Conservation (phyloP, 2,888 invertebrate species). For the Dolichomitus sp. region DNA sequence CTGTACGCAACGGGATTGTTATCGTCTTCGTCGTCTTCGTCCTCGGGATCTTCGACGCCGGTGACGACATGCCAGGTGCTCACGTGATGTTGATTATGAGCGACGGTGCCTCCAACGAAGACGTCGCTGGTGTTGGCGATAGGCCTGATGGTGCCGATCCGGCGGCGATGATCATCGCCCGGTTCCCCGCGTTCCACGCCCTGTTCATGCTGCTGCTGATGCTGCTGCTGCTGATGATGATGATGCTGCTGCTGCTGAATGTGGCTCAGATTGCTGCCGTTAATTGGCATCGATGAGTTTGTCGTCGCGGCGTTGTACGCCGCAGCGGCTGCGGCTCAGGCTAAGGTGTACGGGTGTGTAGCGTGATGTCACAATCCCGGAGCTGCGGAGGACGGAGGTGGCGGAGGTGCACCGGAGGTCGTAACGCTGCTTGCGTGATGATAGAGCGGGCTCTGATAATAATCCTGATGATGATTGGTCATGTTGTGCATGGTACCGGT, state of each 20-base stretch:
- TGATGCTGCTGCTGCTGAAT: slow-evolving; percentile 4
- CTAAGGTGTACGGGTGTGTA: slow-evolving; percentile 90
- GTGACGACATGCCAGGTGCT: slow-evolving; percentile 72
- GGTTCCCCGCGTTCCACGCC: slow-evolving; percentile 41
- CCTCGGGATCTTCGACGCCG: slow-evolving; percentile 69
- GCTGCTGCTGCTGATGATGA: slow-evolving; percentile 21
- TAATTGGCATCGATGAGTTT: slow-evolving; percentile 25
- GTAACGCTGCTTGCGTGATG: slow-evolving; percentile 84
- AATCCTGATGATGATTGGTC: slow-evolving; percentile 86
- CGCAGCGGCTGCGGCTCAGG: slow-evolving; percentile 89
- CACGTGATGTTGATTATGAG: slow-evolving; percentile 63
- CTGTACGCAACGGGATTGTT: slow-evolving; percentile 50
- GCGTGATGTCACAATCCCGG: slow-evolving; percentile 95
- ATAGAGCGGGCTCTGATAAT: slow-evolving; percentile 94
- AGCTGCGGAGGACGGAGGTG: slow-evolving; percentile 89
- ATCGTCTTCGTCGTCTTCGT: slow-evolving; percentile 65
- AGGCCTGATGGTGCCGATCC: slow-evolving; percentile 63
- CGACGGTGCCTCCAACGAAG: slow-evolving; percentile 81
- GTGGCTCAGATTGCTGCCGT: slow-evolving; percentile 33
- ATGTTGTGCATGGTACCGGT: slow-evolving; percentile 88
- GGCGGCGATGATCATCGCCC: slow-evolving; percentile 51
- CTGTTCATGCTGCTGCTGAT: slow-evolving; percentile 78
- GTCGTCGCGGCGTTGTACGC: slow-evolving; percentile 67
- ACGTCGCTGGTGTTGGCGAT: slow-evolving; percentile 59
- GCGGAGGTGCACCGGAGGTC: slow-evolving; percentile 85